These are phyloP conservation scores for Ochotona curzoniae DNA, from an alignment of 2,113 vertebrate species.

Conservation along the genomic window DNA sequence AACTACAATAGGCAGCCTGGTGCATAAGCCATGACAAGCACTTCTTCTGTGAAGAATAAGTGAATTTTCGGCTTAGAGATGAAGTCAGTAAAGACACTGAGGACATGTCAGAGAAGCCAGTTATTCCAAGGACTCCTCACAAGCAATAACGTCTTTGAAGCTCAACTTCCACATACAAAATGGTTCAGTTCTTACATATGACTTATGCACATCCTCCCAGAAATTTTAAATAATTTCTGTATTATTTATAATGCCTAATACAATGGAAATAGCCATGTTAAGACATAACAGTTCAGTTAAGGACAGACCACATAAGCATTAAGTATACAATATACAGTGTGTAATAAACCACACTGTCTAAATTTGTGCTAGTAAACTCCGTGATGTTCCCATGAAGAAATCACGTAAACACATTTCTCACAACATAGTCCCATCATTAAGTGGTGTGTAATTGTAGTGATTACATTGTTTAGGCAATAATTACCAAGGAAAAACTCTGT, in stretches of 20 bases:
- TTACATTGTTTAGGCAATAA: neutral
- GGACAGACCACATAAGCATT: neutral
- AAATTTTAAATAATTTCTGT: neutral
- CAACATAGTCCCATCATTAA: neutral
- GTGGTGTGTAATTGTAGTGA: neutral
- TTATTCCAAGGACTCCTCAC: neutral
- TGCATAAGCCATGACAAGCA: neutral
- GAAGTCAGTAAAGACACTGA: constrained; percentile 9
- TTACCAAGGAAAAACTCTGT: neutral
- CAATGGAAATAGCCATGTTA: neutral
- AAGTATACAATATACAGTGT: neutral
- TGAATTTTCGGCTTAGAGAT: neutral
- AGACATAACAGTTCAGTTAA: neutral
- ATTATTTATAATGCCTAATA: neutral
- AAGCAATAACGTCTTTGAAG: neutral
- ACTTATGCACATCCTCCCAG: neutral
- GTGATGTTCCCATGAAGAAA: neutral
- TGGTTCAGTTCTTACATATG: neutral
- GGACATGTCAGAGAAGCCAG: neutral
- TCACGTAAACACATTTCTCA: neutral
- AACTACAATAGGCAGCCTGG: neutral
- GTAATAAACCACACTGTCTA: neutral
- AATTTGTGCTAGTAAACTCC: neutral
- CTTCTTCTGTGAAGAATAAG: neutral
- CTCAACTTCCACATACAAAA: neutral